Percentiles rank a stretch among this genome's conserved stretches.
Conservation (phyloP, 2,113 vertebrate species). For the Sterrhoptilus dennistouni region DNA sequence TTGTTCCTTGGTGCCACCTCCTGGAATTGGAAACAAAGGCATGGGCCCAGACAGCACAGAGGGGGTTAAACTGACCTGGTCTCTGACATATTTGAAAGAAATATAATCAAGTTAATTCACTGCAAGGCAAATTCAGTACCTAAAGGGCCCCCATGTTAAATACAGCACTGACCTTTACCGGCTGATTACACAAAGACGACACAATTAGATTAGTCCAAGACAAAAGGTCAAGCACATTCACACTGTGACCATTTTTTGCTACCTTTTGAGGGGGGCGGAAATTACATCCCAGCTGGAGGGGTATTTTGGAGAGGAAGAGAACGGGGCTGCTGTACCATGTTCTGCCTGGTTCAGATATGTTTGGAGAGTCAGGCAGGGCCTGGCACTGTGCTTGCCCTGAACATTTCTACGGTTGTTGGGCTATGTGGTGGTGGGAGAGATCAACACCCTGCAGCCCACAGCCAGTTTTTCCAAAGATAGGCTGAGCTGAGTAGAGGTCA, state of each 20-base stretch:
- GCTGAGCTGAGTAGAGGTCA: background rate
- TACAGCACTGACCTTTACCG: slow-evolving; percentile 92
- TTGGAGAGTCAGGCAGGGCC: background rate
- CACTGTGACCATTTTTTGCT: slow-evolving; percentile 85
- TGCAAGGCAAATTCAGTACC: slow-evolving; percentile 94
- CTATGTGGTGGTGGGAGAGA: background rate
- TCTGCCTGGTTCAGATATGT: background rate
- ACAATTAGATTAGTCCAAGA: slow-evolving; percentile 94
- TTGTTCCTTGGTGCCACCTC: background rate
- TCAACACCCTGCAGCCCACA: background rate
- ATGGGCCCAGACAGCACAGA: slow-evolving; percentile 39
- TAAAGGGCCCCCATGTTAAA: slow-evolving; percentile 92
- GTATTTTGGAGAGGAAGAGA: slow-evolving; percentile 9
- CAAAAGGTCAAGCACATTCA: slow-evolving; percentile 94
- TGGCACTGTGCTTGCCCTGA: background rate
- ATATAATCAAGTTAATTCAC: slow-evolving; percentile 97
- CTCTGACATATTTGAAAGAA: slow-evolving; percentile 82
- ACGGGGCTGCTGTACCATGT: background rate
- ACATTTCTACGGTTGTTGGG: accelerated
- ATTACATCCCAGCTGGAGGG: slow-evolving; percentile 54
- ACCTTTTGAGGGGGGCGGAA: slow-evolving; percentile 69
- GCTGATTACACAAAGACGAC: slow-evolving; percentile 96
- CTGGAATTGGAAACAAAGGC: slow-evolving; percentile 21
- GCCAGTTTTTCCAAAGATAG: background rate
- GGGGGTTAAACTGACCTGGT: slow-evolving; percentile 80